Evolutionary conservation across 2,888 invertebrate species (phyloP).

Genomic region (Cheilosia vernalis): DNA sequence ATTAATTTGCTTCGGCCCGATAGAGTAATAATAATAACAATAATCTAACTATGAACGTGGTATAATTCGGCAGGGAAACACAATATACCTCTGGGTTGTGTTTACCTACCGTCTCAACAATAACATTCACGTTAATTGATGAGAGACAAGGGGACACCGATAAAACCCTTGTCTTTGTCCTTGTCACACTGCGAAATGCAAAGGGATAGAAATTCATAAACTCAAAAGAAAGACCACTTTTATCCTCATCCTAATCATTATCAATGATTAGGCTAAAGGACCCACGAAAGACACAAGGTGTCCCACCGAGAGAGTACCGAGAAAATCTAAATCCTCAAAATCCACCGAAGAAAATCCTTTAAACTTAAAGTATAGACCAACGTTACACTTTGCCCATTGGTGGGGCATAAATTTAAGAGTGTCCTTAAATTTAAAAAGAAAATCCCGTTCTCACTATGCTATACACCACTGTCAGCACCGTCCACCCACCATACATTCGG

Average conservation of each 20-base stretch:
- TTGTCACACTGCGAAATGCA: conserved; percentile 33
- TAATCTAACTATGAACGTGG: conserved; percentile 38
- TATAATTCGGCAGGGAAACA: conserved; percentile 34
- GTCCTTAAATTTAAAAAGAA: conserved; percentile 67
- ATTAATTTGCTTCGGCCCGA: conserved; percentile 58
- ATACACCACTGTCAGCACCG: conserved; percentile 44
- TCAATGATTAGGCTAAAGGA: conserved; percentile 51
- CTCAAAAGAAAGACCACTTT: conserved; percentile 41
- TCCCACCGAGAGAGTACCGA: conserved; percentile 31
- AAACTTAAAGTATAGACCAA: conserved; percentile 44
- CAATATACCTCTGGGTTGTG: background rate
- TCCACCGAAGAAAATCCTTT: conserved; percentile 50
- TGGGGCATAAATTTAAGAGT: conserved; percentile 64
- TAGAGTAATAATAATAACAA: conserved; percentile 54
- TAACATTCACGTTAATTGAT: conserved; percentile 50
- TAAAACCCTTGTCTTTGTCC: background rate
- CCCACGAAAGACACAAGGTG: conserved; percentile 55
- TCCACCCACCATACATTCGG: conserved; percentile 16
- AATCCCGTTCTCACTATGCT: conserved; percentile 50
- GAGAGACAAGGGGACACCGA: conserved; percentile 1
- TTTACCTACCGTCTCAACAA: conserved; percentile 50
- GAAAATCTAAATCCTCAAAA: conserved; percentile 39
- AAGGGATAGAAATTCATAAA: conserved; percentile 63
- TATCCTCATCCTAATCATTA: conserved; percentile 62
- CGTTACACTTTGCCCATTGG: background rate